A percentile compares a stretch with the other conserved stretches of the same genome.
Evolutionary conservation across 2,797 vertebrate genomes (phyloP).

Genomic region (Phalloptychus januarius): DNA sequence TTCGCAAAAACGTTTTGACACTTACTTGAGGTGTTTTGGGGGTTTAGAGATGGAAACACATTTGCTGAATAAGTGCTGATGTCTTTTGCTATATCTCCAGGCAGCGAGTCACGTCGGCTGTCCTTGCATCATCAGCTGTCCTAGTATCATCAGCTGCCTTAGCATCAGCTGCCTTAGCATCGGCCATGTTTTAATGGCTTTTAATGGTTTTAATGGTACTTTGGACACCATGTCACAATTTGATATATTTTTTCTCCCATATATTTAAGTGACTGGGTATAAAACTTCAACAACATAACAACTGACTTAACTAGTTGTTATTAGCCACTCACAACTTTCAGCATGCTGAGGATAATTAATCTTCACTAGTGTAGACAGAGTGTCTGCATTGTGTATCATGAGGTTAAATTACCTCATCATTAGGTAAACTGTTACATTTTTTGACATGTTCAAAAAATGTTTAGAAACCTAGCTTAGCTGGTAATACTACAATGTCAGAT

Average conservation of each 20-base stretch:
- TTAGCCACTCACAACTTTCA: background rate
- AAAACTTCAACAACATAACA: background rate
- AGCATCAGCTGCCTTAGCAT: too few relatives aligned
- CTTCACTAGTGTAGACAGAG: background rate
- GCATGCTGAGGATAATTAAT: background rate
- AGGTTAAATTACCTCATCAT: background rate
- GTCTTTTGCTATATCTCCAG: background rate
- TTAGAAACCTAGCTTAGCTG: background rate
- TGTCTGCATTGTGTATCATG: background rate
- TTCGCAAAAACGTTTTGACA: background rate
- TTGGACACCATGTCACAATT: background rate
- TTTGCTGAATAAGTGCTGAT: background rate
- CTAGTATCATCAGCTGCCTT: too few relatives aligned
- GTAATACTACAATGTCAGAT: background rate
- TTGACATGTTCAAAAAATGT: background rate
- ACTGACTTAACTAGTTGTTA: background rate
- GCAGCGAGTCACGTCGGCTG: background rate
- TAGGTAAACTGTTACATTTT: background rate
- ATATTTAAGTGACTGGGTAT: background rate
- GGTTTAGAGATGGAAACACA: too few relatives aligned
- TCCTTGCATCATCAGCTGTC: too few relatives aligned
- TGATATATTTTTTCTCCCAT: background rate
- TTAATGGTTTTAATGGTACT: too few relatives aligned
- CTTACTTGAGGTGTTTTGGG: background rate
- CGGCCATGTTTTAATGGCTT: too few relatives aligned